phyloP scores from a whole-genome alignment of 2,113 vertebrate species.

The Manacus vitellinus region DNA sequence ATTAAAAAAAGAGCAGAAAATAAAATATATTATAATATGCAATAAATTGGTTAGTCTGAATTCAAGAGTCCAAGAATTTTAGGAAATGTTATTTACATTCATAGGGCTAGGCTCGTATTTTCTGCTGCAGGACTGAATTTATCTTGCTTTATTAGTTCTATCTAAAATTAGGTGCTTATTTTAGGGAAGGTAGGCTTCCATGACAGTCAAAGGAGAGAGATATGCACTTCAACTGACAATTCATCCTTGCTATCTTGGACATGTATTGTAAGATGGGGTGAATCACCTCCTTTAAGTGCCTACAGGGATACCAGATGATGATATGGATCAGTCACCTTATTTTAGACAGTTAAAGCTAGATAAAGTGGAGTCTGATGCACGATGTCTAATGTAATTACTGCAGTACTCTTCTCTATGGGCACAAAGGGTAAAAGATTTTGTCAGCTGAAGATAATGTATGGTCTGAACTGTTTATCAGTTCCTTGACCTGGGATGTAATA shows the following conservation, averaged over 20 bases:
- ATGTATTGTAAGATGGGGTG: neutral
- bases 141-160: neutral
- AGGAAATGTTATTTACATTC: neutral
- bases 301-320: neutral
- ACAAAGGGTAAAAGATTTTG: neutral
- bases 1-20: neutral
- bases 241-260: neutral
- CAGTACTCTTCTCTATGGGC: neutral
- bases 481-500: neutral
- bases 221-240: neutral
- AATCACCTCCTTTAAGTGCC: neutral
- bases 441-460: constrained; percentile 12
- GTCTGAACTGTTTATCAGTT: constrained; percentile 36
- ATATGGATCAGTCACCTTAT: neutral
- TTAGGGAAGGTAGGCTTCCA: neutral
- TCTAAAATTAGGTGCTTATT: neutral
- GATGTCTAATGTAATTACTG: neutral
- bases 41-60: neutral
- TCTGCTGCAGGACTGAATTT: neutral
- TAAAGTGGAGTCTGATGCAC: neutral
- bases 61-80: neutral
- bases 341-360: constrained; percentile 22
- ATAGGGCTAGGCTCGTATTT: neutral
- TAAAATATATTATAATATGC: neutral
- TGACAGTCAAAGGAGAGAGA: neutral